Percentiles rank a stretch among this genome's conserved stretches.
phyloP scores from a whole-genome alignment of 2,113 vertebrate genomes.

The Eretmochelys imbricata region DNA sequence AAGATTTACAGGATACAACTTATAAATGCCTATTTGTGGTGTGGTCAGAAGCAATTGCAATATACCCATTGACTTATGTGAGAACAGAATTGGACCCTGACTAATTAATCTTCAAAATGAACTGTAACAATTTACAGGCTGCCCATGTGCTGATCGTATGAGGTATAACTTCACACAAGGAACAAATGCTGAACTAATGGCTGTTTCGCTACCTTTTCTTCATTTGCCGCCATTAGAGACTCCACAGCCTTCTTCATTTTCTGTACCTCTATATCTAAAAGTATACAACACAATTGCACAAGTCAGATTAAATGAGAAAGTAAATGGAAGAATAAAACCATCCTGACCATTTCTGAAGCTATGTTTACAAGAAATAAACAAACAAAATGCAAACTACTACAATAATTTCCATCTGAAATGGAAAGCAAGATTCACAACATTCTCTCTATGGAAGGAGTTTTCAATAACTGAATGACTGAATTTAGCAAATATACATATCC shows the following conservation, averaged over 20 bases:
- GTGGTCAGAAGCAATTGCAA: background rate
- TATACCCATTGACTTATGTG: background rate
- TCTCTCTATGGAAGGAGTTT: background rate
- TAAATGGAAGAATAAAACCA: background rate
- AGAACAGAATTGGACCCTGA: fast-evolving
- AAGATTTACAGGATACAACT: background rate
- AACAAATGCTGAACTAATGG: conserved; percentile 2
- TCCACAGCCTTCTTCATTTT: conserved; percentile 97
- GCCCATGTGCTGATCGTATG: background rate
- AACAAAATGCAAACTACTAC: background rate
- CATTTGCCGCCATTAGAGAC: conserved; percentile 94
- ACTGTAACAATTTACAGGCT: background rate
- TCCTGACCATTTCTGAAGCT: background rate
- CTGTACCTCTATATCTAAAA: conserved; percentile 95
- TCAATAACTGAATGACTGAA: background rate
- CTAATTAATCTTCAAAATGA: background rate
- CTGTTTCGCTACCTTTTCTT: conserved; percentile 82
- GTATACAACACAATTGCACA: conserved; percentile 38
- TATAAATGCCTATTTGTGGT: background rate
- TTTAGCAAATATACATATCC: background rate
- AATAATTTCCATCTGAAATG: background rate
- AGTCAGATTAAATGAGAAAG: conserved; percentile 13
- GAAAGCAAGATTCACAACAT: background rate
- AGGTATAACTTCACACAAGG: background rate
- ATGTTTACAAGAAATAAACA: background rate